Conservation (phyloP, 2,797 vertebrate genomes). For the Ctenosaura bakeri region DNA sequence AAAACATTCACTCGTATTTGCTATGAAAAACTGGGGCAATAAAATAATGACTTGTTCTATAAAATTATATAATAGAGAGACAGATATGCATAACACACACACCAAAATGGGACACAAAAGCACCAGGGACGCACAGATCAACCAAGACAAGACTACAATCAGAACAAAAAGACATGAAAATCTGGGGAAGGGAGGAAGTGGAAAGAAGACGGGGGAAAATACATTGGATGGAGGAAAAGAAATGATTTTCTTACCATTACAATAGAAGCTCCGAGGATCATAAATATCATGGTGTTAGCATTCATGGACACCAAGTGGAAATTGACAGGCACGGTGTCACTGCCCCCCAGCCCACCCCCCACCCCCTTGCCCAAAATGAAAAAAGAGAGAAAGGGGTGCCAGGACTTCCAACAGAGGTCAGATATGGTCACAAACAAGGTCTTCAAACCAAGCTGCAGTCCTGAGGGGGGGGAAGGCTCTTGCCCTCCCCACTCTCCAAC, state of each 20-base stretch:
- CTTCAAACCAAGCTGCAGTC: slow-evolving; percentile 71
- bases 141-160: neutral
- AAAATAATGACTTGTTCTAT: slow-evolving; percentile 29
- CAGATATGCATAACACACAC: neutral
- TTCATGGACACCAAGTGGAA: slow-evolving; percentile 96
- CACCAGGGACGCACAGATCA: neutral
- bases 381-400: slow-evolving; percentile 66
- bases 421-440: slow-evolving; percentile 77
- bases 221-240: neutral
- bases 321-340: slow-evolving; percentile 85
- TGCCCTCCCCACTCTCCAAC: slow-evolving; percentile 35
- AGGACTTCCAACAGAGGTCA: slow-evolving; percentile 82
- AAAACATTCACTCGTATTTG: slow-evolving; percentile 75
- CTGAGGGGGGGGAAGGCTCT: slow-evolving; percentile 26
- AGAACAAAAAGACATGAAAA: neutral
- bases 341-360: slow-evolving; percentile 82
- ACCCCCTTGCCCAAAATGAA: slow-evolving; percentile 67
- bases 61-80: slow-evolving; percentile 13
- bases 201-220: neutral
- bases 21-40: slow-evolving; percentile 59
- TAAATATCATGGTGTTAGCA: slow-evolving; percentile 99
- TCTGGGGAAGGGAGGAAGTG: slow-evolving; percentile 30
- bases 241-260: slow-evolving; percentile 93
- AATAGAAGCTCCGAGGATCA: slow-evolving; percentile 98
- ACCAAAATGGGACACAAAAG: neutral